Evolutionary conservation across 2,888 invertebrate species (phyloP).

Genomic region (Eupithecia tripunctaria): DNA sequence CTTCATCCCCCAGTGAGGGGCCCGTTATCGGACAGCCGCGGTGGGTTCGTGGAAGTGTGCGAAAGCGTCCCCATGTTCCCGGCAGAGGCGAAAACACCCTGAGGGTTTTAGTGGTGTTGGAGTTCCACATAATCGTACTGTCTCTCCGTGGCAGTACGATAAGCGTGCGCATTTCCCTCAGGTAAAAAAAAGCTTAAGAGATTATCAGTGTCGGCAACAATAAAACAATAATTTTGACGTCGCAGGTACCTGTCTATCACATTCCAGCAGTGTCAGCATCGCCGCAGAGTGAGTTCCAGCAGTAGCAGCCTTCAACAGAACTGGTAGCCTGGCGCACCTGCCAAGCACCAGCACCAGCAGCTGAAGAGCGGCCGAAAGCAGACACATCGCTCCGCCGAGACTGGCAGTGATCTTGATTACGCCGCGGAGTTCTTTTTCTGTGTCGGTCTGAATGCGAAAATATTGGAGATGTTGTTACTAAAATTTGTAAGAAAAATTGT

Average conservation of each 20-base stretch:
- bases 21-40: too few species aligned
- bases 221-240: not conserved
- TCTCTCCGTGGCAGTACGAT: too few species aligned
- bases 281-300: slow-evolving; percentile 75
- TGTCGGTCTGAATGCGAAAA: slow-evolving; percentile 71
- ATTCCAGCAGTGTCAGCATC: slow-evolving; percentile 68
- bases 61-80: too few species aligned
- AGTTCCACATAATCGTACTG: too few species aligned
- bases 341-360: slow-evolving; percentile 65
- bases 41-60: too few species aligned
- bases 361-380: slow-evolving; percentile 70
- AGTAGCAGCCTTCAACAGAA: slow-evolving; percentile 69
- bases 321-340: slow-evolving; percentile 60
- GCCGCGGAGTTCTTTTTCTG: slow-evolving; percentile 71
- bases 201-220: too few species aligned
- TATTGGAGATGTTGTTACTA: not conserved
- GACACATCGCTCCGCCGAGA: slow-evolving; percentile 73
- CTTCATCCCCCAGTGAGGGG: too few species aligned
- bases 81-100: too few species aligned
- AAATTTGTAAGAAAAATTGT: too few species aligned
- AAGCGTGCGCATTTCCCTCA: too few species aligned
- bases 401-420: slow-evolving; percentile 74
- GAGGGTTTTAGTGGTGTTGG: too few species aligned
- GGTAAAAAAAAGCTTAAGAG: too few species aligned
- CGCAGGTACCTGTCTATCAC: slow-evolving; percentile 56